Evolutionary conservation across 2,797 vertebrate genomes (phyloP).

Genomic region (Cyprinodon diabolis): DNA sequence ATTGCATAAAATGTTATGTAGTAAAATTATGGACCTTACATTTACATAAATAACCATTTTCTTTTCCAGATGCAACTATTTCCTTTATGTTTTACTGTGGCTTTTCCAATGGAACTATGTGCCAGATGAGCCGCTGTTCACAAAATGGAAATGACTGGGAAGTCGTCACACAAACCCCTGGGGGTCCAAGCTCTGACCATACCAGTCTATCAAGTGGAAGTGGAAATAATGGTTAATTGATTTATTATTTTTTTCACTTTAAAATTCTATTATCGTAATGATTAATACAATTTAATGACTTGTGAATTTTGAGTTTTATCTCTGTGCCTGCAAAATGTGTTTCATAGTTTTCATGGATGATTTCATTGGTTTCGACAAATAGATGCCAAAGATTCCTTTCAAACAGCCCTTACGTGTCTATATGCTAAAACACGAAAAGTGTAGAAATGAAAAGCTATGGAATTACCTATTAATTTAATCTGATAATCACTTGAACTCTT

Average conservation of each 20-base stretch:
- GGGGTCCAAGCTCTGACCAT: slow-evolving; percentile 50
- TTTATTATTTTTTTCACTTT: neutral
- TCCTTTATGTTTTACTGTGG: slow-evolving; percentile 49
- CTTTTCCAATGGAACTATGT: slow-evolving; percentile 34
- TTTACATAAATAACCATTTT: neutral
- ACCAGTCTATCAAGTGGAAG: slow-evolving; percentile 41
- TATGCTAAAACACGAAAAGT: too few relatives aligned
- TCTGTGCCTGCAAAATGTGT: neutral
- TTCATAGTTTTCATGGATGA: neutral
- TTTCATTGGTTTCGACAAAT: neutral
- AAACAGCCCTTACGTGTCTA: too few relatives aligned
- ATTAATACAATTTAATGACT: neutral
- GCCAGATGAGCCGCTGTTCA: slow-evolving; percentile 50
- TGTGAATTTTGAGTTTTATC: neutral
- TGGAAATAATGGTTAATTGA: neutral
- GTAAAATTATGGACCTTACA: neutral
- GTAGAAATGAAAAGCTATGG: too few relatives aligned
- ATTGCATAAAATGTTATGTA: neutral
- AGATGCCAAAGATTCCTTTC: too few relatives aligned
- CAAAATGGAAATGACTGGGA: slow-evolving; percentile 18
- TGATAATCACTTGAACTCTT: too few relatives aligned
- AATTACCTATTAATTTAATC: too few relatives aligned
- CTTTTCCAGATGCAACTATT: slow-evolving; percentile 38
- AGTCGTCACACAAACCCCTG: neutral
- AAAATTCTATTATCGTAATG: neutral